phyloP scores from a whole-genome alignment of 2,113 vertebrate genomes.

The Cochlearius cochlearius region DNA sequence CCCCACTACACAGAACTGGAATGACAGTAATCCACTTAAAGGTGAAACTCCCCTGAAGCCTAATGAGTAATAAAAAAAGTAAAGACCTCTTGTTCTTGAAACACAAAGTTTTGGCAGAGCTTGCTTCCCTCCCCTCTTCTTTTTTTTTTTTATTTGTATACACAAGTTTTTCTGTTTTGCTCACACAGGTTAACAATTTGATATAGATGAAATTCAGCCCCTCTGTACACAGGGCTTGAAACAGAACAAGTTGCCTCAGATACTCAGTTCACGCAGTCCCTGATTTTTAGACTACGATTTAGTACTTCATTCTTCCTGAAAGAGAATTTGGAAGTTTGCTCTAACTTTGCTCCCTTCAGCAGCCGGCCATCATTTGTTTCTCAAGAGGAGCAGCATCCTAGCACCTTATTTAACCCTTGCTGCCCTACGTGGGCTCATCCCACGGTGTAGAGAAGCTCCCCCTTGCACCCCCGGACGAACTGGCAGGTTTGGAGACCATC shows the following conservation, averaged over 20 bases:
- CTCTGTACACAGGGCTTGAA: neutral
- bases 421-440: neutral
- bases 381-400: neutral
- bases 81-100: constrained; percentile 25
- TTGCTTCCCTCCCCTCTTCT: neutral
- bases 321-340: neutral
- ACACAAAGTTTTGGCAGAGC: neutral
- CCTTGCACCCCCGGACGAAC: fast-evolving
- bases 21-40: constrained; percentile 60
- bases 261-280: neutral
- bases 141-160: neutral
- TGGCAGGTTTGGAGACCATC: fast-evolving
- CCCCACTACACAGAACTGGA: neutral
- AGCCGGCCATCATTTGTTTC: neutral
- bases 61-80: constrained; percentile 34
- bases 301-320: neutral
- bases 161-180: neutral
- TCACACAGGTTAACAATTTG: neutral
- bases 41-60: constrained; percentile 44
- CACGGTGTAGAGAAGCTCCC: fast-evolving
- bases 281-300: neutral
- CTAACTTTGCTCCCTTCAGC: neutral
- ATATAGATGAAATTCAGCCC: neutral
- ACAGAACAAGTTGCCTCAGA: neutral
- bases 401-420: neutral